Evolutionary conservation across 2,888 invertebrate genomes (phyloP), one percentile per base, ranked within the genome.

Genomic region (Polyommatus icarus): DNA sequence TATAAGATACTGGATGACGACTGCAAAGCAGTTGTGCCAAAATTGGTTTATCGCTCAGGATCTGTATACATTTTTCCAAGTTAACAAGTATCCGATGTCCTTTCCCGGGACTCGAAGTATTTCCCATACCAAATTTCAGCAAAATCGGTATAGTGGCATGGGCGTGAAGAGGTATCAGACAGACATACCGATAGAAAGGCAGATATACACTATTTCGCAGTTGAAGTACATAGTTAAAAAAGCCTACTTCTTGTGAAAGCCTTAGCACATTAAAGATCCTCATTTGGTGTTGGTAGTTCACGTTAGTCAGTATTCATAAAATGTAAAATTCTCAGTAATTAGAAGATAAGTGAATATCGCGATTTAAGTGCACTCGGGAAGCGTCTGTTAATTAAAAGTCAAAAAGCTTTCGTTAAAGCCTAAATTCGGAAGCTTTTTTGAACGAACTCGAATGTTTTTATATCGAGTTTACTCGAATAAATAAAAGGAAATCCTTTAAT

Each of bases 301-400:
- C 12, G 67, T 32, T 32, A 61, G 4, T 61, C 61, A 67, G 67
- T 32, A 67, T 67, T 67, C 67, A 29, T 32, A 18, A 29, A 24
- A 24, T 24, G 24, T 61, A 24, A 61, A 32, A 61, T 24, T 61
- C 61, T 24, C 20, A 67, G 29, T 67, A 32, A 67, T 67, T 67
- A 67, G 67, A 29, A 40, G 72, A 36, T 72, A 72, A 72, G 36
- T 72, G 72, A 72, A 72, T 72, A 40, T 72, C 40, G 72, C 72
- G 40, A 72, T 72, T 72, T 72, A 72, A 72, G 72, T 72, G 72
- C 72, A 40, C 72, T 40, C 72, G 40, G 29, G 67, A 18, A 67
- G 67, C 67, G 67, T 18, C 29, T 67, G 32, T 67, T 40, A 72
- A 72, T 72, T 40, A 72, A 72, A 72, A 40, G 72, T 72, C 72